A percentile compares a stretch with the other conserved stretches of the same genome.
Conservation (phyloP, 2,888 invertebrate species). For the Polyploca ridens region DNA sequence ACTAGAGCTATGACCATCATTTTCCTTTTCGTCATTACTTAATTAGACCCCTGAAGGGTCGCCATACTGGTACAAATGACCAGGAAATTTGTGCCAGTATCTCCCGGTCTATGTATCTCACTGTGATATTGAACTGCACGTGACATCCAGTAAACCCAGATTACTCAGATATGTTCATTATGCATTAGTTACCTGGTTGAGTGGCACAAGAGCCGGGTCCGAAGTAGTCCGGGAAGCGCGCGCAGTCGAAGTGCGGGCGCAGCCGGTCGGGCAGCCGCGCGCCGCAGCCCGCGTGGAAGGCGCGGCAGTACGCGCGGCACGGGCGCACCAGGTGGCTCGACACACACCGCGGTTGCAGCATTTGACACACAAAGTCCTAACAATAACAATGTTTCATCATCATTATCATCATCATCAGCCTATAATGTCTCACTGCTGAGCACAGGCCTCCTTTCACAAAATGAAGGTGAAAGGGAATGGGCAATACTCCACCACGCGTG, state of each 20-base stretch:
- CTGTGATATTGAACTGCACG: background rate
- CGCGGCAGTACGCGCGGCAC: conserved; percentile 93
- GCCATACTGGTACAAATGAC: no score
- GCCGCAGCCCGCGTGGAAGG: conserved; percentile 93
- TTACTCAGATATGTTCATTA: background rate
- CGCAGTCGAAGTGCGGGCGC: conserved; percentile 90
- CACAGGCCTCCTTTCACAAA: no score
- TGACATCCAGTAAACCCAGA: background rate
- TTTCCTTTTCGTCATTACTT: no score
- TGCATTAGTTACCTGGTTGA: conserved; percentile 87
- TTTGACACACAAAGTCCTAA: conserved; percentile 93
- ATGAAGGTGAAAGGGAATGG: no score
- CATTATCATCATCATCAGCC: no score
- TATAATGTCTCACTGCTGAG: no score
- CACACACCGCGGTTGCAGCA: conserved; percentile 92
- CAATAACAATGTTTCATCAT: background rate
- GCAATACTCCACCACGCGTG: no score
- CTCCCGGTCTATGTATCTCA: no score
- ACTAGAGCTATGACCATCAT: no score
- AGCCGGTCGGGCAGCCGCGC: conserved; percentile 89
- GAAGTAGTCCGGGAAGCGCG: conserved; percentile 91
- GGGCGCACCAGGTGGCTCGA: conserved; percentile 87
- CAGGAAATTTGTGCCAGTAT: no score
- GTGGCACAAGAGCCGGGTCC: conserved; percentile 90
- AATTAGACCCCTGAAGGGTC: no score